Conservation (phyloP, 2,113 vertebrate genomes). For the Kobus ellipsiprymnus region DNA sequence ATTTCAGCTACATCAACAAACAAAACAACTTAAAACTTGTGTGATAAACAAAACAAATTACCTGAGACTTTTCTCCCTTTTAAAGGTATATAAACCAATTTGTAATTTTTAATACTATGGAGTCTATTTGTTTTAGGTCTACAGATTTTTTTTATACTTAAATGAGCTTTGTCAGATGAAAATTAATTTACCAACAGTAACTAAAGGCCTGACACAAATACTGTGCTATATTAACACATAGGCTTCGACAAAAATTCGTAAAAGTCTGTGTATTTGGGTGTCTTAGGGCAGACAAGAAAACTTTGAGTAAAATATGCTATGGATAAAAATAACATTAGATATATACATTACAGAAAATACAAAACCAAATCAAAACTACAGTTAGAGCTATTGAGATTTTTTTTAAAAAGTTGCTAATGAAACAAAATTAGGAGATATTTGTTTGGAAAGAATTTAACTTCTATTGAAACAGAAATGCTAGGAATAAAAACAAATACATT, state of each 20-base stretch:
- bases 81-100: background rate
- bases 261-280: no score
- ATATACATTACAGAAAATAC: background rate
- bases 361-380: background rate
- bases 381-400: background rate
- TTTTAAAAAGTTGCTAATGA: background rate
- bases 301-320: background rate
- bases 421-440: background rate
- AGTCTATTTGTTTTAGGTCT: constrained; percentile 46
- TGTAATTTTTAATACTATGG: background rate
- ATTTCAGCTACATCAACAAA: constrained; percentile 58
- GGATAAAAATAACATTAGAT: background rate
- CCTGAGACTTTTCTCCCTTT: background rate
- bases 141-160: background rate
- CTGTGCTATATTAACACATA: background rate
- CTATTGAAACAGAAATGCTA: background rate
- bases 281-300: background rate
- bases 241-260: background rate
- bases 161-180: background rate
- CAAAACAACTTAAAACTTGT: constrained; percentile 41
- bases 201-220: background rate
- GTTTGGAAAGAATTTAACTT: background rate
- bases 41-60: background rate
- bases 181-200: constrained; percentile 21
- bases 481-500: background rate